Evolutionary conservation across 2,797 vertebrate species (phyloP), one percentile per base, ranked within the genome.

Genomic region (Bradypus variegatus): DNA sequence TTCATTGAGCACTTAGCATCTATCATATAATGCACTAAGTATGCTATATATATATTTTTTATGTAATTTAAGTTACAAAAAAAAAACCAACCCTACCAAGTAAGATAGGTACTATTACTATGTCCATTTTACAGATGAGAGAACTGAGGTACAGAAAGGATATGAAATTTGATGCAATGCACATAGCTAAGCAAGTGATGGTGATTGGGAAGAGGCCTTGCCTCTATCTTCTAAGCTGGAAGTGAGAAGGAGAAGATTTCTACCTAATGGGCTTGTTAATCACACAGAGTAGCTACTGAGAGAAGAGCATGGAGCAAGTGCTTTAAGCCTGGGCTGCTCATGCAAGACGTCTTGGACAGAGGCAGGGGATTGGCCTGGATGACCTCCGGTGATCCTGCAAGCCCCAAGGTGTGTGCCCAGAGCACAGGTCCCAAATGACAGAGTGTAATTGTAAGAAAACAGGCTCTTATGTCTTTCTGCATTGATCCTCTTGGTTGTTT

Each of bases 381-480:
- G 73, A 81, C 36, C 29, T 90, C 67, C 41, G 55, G n/a, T 65
- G 33, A 88, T 72, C 31, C 45, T 84, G 55, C 58, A 55, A 36
- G 88, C 38, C 62, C 19, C 21, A 27, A 36, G 41, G 58, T 77
- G 11, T 84, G 15, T 50, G 67, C 33, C 48, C 21, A 64, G 36
- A 50, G 45, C 33, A 4, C 21, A 21, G 65, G 55, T 81, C 55
- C 70, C 62, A 70, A 36, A 36, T 77, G 91, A 84, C 8, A 31
- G 38, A 76, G 23, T 16, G 1, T 45, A 78, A 78, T 31, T 48
- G 25, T 72, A 93, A 90, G 75, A 80, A 69, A 84, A 91, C 45
- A 89, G 75, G 5, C 79, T 94, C 88, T 88, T 73, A 12, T 82
- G 48, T 92, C 38, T 88, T 73, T 91, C 82, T 8, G 11, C 55